phyloP scores from a whole-genome alignment of 2,888 invertebrate genomes.

The Urechis unicinctus region DNA sequence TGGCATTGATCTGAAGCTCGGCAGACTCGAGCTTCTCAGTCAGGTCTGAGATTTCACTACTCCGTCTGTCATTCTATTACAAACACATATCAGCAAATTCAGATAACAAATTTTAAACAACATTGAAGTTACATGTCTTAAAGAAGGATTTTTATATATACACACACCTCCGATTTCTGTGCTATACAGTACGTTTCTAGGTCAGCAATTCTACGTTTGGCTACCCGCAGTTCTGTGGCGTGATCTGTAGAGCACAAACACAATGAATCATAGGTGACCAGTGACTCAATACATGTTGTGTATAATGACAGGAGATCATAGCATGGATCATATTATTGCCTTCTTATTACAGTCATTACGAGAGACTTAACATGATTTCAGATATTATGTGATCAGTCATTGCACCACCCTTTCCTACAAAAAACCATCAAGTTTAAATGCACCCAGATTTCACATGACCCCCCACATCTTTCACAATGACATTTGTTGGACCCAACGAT shows the following conservation, averaged over 20 bases:
- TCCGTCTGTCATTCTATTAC: slow-evolving; percentile 37
- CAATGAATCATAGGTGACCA: too few relatives aligned
- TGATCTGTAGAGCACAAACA: slow-evolving; percentile 44
- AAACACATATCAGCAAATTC: background rate
- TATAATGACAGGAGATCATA: too few relatives aligned
- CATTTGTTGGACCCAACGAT: too few relatives aligned
- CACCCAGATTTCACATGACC: too few relatives aligned
- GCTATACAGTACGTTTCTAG: slow-evolving; percentile 28
- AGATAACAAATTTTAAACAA: background rate
- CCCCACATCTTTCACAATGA: too few relatives aligned
- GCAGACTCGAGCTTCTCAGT: slow-evolving; percentile 42
- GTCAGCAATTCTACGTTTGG: slow-evolving; percentile 35
- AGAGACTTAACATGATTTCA: too few relatives aligned
- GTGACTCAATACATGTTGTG: too few relatives aligned
- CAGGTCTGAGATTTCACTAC: slow-evolving; percentile 31
- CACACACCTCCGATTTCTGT: slow-evolving; percentile 37
- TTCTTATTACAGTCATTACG: too few relatives aligned
- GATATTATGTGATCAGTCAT: too few relatives aligned
- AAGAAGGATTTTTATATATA: background rate
- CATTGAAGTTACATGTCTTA: background rate
- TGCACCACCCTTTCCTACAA: too few relatives aligned
- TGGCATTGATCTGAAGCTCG: slow-evolving; percentile 43
- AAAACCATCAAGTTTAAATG: too few relatives aligned
- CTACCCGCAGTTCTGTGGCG: slow-evolving; percentile 39
- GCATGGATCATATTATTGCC: too few relatives aligned